Conservation (phyloP, 2,113 vertebrate species). For the Haemorhous mexicanus region DNA sequence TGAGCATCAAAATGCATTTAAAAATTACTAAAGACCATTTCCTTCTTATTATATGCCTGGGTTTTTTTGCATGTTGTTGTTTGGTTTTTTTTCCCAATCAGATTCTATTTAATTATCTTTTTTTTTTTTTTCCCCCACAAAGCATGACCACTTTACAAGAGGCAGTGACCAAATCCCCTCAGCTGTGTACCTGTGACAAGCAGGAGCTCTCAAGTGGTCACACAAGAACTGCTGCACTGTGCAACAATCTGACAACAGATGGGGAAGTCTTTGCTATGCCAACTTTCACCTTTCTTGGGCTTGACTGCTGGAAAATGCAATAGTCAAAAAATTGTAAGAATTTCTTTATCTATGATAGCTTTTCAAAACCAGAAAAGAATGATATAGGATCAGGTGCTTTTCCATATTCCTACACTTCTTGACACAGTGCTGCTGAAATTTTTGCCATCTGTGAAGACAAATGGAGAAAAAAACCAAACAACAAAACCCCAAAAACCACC, state of each 20-base stretch:
- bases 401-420: background rate
- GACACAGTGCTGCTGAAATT: background rate
- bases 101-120: background rate
- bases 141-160: background rate
- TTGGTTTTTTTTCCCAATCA: background rate
- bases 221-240: background rate
- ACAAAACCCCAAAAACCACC: background rate
- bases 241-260: background rate
- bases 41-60: background rate
- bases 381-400: background rate
- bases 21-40: background rate
- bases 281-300: background rate
- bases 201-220: background rate
- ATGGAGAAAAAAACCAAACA: background rate
- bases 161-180: background rate
- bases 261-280: background rate
- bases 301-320: background rate
- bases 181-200: background rate
- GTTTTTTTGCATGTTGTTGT: background rate
- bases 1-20: background rate
- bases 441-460: background rate
- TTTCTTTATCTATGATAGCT: background rate
- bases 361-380: background rate
- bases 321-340: background rate
- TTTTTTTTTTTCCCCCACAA: background rate